These are phyloP conservation scores for Cercopithecus mona DNA, from an alignment of 2,113 vertebrate species.

Conservation along the genomic window DNA sequence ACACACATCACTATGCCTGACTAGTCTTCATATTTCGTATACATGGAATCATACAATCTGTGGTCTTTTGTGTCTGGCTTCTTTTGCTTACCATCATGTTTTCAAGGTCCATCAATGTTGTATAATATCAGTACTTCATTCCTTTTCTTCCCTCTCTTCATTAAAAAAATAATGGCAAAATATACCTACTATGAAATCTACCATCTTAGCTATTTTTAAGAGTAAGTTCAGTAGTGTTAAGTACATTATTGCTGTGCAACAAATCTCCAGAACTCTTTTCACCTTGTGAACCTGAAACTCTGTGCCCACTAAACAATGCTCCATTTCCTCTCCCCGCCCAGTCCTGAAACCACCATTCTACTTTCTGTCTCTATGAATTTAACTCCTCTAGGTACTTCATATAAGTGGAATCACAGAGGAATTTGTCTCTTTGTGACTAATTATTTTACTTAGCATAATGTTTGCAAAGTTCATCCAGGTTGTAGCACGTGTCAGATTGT, in stretches of 20 bases:
- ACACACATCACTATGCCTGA: too few relatives aligned
- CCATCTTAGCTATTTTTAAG: not conserved
- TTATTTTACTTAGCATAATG: not conserved
- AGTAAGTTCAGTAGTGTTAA: not conserved
- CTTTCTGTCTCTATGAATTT: not conserved
- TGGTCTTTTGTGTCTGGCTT: not conserved
- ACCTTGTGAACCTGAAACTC: not conserved
- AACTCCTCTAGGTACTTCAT: not conserved
- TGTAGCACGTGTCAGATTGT: not conserved
- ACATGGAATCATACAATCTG: not conserved
- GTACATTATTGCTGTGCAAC: not conserved
- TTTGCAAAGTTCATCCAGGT: not conserved
- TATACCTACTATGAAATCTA: not conserved
- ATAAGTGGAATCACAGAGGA: not conserved
- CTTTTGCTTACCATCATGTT: not conserved
- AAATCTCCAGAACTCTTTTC: not conserved
- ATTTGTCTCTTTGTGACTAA: not conserved
- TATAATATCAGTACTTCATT: not conserved
- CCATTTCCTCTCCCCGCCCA: too few relatives aligned
- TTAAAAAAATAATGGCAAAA: not conserved
- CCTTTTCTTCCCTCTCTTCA: not conserved
- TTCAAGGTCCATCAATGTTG: not conserved
- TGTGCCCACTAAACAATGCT: too few relatives aligned
- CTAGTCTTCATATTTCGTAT: not conserved
- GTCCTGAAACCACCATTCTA: not conserved